Conservation (phyloP, 2,113 vertebrate species). For the Dasyurus viverrinus region DNA sequence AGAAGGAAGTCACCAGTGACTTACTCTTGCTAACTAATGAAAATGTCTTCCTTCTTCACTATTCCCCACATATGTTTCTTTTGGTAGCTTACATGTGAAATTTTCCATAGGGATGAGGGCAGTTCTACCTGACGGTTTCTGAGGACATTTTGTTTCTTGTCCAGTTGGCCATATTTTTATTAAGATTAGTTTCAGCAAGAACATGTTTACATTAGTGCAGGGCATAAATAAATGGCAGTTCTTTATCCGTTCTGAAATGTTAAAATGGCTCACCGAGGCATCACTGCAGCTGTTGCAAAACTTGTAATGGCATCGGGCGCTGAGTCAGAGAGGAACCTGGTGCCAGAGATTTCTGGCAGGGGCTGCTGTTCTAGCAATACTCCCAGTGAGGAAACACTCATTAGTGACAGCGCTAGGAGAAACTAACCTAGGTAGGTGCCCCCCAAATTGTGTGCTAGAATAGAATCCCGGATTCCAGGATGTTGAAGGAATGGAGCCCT, state of each 20-base stretch:
- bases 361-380: slow-evolving; percentile 30
- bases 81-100: neutral
- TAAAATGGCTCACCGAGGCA: slow-evolving; percentile 75
- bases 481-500: neutral
- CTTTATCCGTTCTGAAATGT: slow-evolving; percentile 66
- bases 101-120: neutral
- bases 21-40: neutral
- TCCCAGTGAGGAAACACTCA: slow-evolving; percentile 52
- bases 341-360: slow-evolving; percentile 64
- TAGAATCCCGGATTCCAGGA: slow-evolving; percentile 44
- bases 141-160: slow-evolving; percentile 52
- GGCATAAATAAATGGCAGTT: slow-evolving; percentile 77
- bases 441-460: slow-evolving; percentile 42
- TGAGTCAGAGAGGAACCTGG: slow-evolving; percentile 68
- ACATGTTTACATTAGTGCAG: slow-evolving; percentile 74
- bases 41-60: neutral
- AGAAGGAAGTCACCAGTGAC: neutral
- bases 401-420: slow-evolving; percentile 38
- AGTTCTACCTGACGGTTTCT: slow-evolving; percentile 49
- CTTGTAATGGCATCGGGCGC: slow-evolving; percentile 71
- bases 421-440: neutral
- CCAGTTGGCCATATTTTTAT: slow-evolving; percentile 70
- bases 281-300: slow-evolving; percentile 79
- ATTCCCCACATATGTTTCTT: neutral
- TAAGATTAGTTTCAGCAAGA: slow-evolving; percentile 78